A percentile compares a stretch with the other conserved stretches of the same genome.
These are phyloP conservation scores for Idaea straminata DNA, from an alignment of 2,888 invertebrate species.

Conservation along the genomic window DNA sequence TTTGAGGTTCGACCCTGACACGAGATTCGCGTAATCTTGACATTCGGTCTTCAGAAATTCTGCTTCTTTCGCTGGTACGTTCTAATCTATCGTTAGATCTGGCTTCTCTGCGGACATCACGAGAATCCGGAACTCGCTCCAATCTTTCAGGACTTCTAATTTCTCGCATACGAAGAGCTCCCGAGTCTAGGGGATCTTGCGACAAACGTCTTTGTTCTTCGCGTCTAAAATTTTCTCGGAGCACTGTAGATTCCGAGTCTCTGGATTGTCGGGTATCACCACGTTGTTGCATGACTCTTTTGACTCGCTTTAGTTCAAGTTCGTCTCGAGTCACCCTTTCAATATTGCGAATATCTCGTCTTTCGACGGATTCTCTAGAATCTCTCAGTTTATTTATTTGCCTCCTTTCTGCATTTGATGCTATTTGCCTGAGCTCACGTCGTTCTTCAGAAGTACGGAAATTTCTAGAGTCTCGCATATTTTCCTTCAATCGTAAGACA, in stretches of 20 bases:
- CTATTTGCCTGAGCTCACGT: background rate
- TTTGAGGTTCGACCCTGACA: background rate
- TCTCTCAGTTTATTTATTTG: background rate
- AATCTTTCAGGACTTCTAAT: background rate
- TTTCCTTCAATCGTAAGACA: background rate
- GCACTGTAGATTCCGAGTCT: background rate
- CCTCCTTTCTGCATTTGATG: background rate
- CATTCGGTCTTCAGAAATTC: background rate
- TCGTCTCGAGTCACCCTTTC: too few relatives aligned
- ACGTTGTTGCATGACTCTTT: background rate
- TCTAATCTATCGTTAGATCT: conserved; percentile 3
- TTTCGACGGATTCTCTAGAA: background rate
- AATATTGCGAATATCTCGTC: background rate
- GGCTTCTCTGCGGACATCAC: background rate
- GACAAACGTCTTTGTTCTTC: background rate
- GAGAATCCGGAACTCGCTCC: background rate
- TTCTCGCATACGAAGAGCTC: background rate
- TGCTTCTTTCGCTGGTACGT: background rate
- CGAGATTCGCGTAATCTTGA: background rate
- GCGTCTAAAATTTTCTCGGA: background rate
- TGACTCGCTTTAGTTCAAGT: too few relatives aligned
- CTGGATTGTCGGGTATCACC: background rate
- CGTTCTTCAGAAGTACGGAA: background rate
- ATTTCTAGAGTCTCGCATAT: background rate
- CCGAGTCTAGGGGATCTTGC: background rate